Conservation (phyloP, 2,888 invertebrate genomes). For the Callyntrura sp. region DNA sequence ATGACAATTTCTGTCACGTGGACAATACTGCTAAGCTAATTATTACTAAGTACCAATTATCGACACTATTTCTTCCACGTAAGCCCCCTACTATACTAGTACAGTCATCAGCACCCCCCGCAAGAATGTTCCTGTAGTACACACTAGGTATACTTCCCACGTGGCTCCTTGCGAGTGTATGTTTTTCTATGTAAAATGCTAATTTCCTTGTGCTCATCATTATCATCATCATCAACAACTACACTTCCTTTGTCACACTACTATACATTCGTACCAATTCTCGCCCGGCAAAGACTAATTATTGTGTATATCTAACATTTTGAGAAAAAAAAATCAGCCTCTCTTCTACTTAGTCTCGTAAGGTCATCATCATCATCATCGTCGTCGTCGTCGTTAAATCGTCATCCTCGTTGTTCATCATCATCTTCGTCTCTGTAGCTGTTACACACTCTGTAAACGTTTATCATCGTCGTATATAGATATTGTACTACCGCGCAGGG, state of each 20-base stretch:
- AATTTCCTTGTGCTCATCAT: constrained; percentile 17
- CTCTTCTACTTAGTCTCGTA: background rate
- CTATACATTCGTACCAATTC: background rate
- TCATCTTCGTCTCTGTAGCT: background rate
- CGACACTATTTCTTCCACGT: background rate
- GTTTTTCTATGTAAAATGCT: background rate
- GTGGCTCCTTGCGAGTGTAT: background rate
- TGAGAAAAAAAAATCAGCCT: no score
- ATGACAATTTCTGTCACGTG: background rate
- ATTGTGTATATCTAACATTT: background rate
- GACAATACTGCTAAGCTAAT: background rate
- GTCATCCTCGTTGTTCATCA: no score
- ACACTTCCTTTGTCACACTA: no score
- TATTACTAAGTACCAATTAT: no score
- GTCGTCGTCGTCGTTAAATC: background rate
- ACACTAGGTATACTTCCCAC: background rate
- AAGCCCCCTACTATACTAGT: background rate
- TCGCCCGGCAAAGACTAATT: background rate
- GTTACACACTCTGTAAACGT: no score
- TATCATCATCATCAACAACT: constrained; percentile 30
- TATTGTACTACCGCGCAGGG: constrained; percentile 27
- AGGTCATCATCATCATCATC: constrained; percentile 9
- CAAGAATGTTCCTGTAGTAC: background rate
- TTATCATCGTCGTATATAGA: background rate
- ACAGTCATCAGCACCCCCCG: no score